Evolutionary conservation across 2,797 vertebrate species (phyloP), one percentile per base, ranked within the genome.

Genomic region (Megaceryle alcyon): DNA sequence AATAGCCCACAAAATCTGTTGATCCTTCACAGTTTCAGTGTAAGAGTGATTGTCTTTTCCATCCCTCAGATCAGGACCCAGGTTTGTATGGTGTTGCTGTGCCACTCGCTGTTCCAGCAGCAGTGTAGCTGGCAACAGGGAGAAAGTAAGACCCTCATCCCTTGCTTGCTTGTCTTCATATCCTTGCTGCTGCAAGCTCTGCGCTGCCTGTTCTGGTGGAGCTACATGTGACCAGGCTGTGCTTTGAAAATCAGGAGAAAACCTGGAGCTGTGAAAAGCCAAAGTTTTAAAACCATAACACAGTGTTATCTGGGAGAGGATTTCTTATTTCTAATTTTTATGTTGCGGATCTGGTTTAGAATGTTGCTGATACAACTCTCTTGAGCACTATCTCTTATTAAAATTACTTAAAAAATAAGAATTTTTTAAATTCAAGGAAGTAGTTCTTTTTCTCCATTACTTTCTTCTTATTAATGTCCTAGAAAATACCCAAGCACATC

Each of bases 31-130:
- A 49, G 61, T 68, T 95, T 82, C 16, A 4, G 33, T 77, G 56
- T 15, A 61, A 85, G 68, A 43, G 25, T 41, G 33, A 41, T 65
- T 72, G 6, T 65, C 59, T 68, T 68, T 78, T 76, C 31, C 12
- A 6, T 46, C 31, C 20, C 66, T 61, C 37, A 28, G n/a, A 75
- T 44, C 33, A 33, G 54, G 41, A 64, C 33, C 6, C 20, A 12
- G 46, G 59, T 28, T 91, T 0, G 0, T 0, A 0, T 2, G 3
- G 26, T 72, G 53, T 71, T 86, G 48, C 65, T 0, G 0, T 37
- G 28, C 31, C 68, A 37, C 41, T 41, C 12, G 46, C 39, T 86
- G 39, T 72, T 82, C n/a, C 59, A 72, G 54, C 28, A 48, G 39
- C 28, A 7, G 9, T 15, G n/a, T 16, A 70, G 31, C 60, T 66